Evolutionary conservation across 2,888 invertebrate species (phyloP), one percentile per base, ranked within the genome.

Genomic region (Silvanus unidentatus): DNA sequence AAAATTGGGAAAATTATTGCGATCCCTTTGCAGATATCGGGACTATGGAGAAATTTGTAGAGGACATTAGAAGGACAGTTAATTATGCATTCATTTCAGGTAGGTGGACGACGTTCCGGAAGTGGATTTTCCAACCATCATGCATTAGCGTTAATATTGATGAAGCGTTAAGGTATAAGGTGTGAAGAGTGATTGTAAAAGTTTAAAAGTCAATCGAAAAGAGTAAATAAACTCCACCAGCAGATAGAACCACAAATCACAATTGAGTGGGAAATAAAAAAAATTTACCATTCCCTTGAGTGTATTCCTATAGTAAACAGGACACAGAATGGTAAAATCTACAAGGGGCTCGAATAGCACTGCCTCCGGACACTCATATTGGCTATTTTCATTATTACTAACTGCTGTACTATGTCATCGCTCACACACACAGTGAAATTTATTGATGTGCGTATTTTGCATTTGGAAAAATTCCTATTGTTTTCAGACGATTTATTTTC

Each of bases 321-420:
- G 4, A 32, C 13, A 32, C 32, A n/a, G 46, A 43, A 42, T 46
- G 42, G 44, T 22, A 45, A 47, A 40, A 43, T 44, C 48, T 49
- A 39, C 44, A 48, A 45, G 53, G 49, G 49, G 37, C 37, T 13
- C 32, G 4, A n/a, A 22, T 22, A 3, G 22, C 8, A 22, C 43
- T 29, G 49, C 53, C 45, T 45, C 39, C 47, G 53, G 53, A 47
- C 44, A 52, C 43, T 49, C 51, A 56, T 54, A 61, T 58, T 54
- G 55, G 57, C 58, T 54, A 62, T 61, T 62, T 60, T 62, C 62
- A 64, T 63, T 62, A 63, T 62, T 57, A 57, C 55, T 54, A 60
- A 63, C 59, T 58, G 63, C 59, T 60, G 60, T 60, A 52, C 55
- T 55, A 58, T 62, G 63, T 62, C 64, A 53, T 56, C 53, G n/a